A percentile compares a stretch with the other conserved stretches of the same genome.
Conservation (phyloP, 2,113 vertebrate species). For the Dipodomys ordii region DNA sequence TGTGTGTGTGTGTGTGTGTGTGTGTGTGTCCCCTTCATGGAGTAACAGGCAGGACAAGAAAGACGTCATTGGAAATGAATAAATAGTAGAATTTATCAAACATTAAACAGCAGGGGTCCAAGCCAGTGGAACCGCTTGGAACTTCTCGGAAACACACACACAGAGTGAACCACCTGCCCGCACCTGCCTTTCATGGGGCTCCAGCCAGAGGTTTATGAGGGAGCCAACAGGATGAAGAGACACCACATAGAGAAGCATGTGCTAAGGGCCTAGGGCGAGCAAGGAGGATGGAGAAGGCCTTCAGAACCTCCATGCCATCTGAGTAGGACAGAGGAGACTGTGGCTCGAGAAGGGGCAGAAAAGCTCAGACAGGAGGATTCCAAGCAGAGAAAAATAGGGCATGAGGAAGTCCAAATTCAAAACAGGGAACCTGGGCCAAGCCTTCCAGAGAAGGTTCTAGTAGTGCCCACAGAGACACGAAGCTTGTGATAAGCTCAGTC, state of each 20-base stretch:
- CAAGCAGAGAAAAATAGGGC: not conserved
- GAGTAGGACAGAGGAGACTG: not conserved
- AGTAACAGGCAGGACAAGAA: not conserved
- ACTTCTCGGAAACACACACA: not conserved
- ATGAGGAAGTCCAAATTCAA: not conserved
- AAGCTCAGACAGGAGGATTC: not conserved
- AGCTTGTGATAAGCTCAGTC: not conserved
- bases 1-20: too few species aligned
- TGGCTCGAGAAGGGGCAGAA: too few species aligned
- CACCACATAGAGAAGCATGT: not conserved
- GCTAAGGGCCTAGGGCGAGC: not conserved
- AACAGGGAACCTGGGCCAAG: not conserved
- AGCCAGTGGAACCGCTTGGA: too few species aligned
- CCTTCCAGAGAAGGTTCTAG: not conserved
- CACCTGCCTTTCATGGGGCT: too few species aligned
- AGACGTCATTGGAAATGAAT: not conserved
- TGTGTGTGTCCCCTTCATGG: too few species aligned
- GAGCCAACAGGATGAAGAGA: not conserved
- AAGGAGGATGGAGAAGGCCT: rapidly evolving
- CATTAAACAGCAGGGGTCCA: not conserved
- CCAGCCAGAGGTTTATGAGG: not conserved
- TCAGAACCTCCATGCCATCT: not conserved
- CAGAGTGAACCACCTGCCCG: too few species aligned
- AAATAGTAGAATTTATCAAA: not conserved
- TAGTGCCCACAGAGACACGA: not conserved